Evolutionary conservation across 2,797 vertebrate species (phyloP).

Genomic region (Sciurus vulgaris): DNA sequence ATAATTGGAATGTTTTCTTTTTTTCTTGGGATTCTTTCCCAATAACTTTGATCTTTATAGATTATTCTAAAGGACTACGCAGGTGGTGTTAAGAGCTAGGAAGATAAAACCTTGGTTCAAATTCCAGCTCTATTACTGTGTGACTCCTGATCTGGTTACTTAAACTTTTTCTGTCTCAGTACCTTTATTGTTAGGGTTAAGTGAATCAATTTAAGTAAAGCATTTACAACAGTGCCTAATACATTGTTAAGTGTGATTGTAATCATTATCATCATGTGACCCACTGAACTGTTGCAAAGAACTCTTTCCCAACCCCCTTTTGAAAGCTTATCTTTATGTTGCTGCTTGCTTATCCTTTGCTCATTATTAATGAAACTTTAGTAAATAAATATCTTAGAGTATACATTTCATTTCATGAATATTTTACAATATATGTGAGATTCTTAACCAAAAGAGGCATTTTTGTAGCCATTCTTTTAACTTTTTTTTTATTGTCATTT

Average conservation of each 20-base stretch:
- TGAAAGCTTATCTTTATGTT: constrained; percentile 60
- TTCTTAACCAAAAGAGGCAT: constrained; percentile 43
- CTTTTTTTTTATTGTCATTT: background rate
- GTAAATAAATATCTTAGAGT: constrained; percentile 54
- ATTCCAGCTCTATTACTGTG: constrained; percentile 46
- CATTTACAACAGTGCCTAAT: background rate
- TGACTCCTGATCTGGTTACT: constrained; percentile 31
- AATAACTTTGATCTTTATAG: constrained; percentile 28
- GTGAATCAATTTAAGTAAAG: constrained; percentile 54
- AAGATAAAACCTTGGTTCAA: constrained; percentile 56
- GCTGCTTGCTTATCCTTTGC: constrained; percentile 37
- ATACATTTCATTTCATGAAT: constrained; percentile 63
- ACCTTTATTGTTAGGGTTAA: constrained; percentile 34
- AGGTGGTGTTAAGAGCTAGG: constrained; percentile 41
- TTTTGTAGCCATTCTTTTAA: constrained; percentile 14
- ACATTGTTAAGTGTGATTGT: background rate
- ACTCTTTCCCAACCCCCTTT: constrained; percentile 29
- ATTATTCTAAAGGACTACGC: constrained; percentile 26
- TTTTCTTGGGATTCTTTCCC: constrained; percentile 39
- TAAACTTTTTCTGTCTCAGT: constrained; percentile 58
- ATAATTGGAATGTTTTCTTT: constrained; percentile 23
- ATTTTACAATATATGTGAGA: constrained; percentile 27
- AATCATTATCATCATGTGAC: background rate
- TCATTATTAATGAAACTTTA: constrained; percentile 51
- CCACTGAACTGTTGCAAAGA: background rate